phyloP scores from a whole-genome alignment of 2,797 vertebrate genomes.

The Pangasius sanitwongsei region DNA sequence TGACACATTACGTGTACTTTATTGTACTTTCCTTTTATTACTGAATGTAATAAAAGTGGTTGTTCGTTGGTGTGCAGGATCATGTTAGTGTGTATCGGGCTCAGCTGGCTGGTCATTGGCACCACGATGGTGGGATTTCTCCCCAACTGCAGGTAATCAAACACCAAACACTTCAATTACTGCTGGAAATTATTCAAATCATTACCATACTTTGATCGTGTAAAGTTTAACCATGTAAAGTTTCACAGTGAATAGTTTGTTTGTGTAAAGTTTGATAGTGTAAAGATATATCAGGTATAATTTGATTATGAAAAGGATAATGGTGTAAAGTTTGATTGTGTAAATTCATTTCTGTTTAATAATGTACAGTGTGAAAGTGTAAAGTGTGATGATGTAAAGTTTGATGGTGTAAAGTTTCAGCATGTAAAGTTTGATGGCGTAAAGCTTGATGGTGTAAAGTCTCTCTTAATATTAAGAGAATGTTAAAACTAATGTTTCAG shows the following conservation, averaged over 20 bases:
- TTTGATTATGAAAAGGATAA: neutral
- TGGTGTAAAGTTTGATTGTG: neutral
- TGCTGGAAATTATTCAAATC: neutral
- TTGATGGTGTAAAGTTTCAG: neutral
- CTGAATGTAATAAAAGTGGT: neutral
- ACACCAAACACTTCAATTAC: neutral
- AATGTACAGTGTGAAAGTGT: neutral
- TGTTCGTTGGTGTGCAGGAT: constrained; percentile 72
- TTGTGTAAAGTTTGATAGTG: neutral
- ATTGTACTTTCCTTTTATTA: neutral
- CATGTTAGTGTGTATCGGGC: constrained; percentile 84
- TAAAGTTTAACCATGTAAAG: neutral
- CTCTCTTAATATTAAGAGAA: neutral
- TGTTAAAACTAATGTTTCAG: neutral
- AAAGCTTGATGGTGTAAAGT: neutral
- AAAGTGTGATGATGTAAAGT: neutral
- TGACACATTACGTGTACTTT: no score
- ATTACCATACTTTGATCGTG: neutral
- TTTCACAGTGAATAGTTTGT: neutral
- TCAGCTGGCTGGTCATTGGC: constrained; percentile 88
- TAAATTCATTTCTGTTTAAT: neutral
- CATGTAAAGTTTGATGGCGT: neutral
- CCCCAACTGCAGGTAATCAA: constrained; percentile 84
- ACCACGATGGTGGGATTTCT: constrained; percentile 88
- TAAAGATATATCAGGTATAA: neutral